Conservation (phyloP, 2,797 vertebrate genomes). For the Mionectes olivaceus region DNA sequence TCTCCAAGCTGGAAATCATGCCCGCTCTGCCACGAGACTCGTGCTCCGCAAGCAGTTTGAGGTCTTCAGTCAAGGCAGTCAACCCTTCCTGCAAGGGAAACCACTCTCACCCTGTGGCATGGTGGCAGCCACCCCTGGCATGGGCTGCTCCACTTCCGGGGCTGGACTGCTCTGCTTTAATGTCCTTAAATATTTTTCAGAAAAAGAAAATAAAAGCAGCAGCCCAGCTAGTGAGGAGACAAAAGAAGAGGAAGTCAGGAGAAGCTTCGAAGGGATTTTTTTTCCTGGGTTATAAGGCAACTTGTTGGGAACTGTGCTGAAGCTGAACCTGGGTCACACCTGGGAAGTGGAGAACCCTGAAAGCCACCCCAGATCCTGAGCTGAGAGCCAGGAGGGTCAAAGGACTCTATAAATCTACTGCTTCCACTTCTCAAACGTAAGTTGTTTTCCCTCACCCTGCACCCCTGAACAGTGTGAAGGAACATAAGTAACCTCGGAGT, state of each 20-base stretch:
- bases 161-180: not conserved
- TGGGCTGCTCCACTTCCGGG: not conserved
- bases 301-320: not conserved
- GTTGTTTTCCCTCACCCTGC: not conserved
- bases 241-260: not conserved
- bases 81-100: conserved; percentile 39
- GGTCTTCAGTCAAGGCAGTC: not conserved
- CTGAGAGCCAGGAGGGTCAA: not conserved
- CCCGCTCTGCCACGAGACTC: not conserved
- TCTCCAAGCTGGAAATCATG: conserved; percentile 51
- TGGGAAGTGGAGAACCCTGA: not conserved
- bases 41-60: not conserved
- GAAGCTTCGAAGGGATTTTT: not conserved
- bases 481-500: not conserved
- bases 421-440: not conserved
- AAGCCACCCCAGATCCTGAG: not conserved
- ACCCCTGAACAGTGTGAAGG: fast-evolving
- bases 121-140: not conserved
- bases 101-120: not conserved
- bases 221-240: not conserved
- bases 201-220: not conserved
- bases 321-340: not conserved
- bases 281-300: not conserved
- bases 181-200: not conserved
- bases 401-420: not conserved